phyloP scores from a whole-genome alignment of 2,888 invertebrate genomes.

The Oscheius myriophilus region DNA sequence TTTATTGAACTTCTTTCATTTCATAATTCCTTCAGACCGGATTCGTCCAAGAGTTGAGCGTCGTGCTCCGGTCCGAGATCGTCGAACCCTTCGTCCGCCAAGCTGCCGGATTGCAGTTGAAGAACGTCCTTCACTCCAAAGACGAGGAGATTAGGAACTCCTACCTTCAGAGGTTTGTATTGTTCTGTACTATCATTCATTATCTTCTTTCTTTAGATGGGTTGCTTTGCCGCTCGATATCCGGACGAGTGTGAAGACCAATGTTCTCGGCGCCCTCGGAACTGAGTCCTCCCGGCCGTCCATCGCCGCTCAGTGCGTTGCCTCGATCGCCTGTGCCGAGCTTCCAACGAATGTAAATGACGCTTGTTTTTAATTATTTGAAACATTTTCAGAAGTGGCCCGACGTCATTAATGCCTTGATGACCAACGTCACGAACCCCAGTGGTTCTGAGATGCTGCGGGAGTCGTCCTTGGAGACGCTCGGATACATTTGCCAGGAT shows the following conservation, averaged over 20 bases:
- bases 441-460: slow-evolving; percentile 89
- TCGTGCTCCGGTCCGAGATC: slow-evolving; percentile 86
- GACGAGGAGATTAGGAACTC: slow-evolving; percentile 83
- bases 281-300: slow-evolving; percentile 93
- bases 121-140: slow-evolving; percentile 96
- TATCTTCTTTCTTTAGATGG: slow-evolving; percentile 78
- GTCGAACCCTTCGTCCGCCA: slow-evolving; percentile 93
- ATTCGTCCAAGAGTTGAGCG: slow-evolving; percentile 91
- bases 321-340: slow-evolving; percentile 96
- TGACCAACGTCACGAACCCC: slow-evolving; percentile 84
- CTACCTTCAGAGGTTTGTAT: slow-evolving; percentile 78
- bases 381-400: slow-evolving; percentile 83
- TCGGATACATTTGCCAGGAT: slow-evolving; percentile 98
- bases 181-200: background rate
- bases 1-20: background rate
- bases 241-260: slow-evolving; percentile 88
- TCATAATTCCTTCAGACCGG: slow-evolving; percentile 77
- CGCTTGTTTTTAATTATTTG: background rate
- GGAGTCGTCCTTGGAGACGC: slow-evolving; percentile 95
- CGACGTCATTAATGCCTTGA: slow-evolving; percentile 86
- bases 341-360: slow-evolving; percentile 77
- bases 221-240: slow-evolving; percentile 87
- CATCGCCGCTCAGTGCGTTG: slow-evolving; percentile 98
- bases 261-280: slow-evolving; percentile 92
- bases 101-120: slow-evolving; percentile 97